Percentiles rank a stretch among this genome's conserved stretches.
Conservation (phyloP, 2,797 vertebrate species). For the Buphagus erythrorhynchus region DNA sequence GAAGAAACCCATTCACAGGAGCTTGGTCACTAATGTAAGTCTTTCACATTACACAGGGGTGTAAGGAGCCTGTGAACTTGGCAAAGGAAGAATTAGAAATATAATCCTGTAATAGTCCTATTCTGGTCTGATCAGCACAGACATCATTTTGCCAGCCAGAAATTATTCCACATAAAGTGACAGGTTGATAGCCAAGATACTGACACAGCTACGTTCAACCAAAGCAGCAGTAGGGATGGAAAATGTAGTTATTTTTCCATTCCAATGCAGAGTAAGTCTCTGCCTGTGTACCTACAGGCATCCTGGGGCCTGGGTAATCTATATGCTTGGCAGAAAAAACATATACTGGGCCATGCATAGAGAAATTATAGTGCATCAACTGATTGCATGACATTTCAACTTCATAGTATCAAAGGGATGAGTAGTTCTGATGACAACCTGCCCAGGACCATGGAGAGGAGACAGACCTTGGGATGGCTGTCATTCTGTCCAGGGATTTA, state of each 20-base stretch:
- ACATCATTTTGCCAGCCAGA: background rate
- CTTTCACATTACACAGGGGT: background rate
- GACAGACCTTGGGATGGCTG: background rate
- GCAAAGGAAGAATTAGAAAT: background rate
- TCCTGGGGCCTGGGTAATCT: background rate
- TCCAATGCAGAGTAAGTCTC: background rate
- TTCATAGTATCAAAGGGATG: background rate
- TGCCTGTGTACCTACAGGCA: background rate
- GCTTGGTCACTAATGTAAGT: slow-evolving; percentile 72
- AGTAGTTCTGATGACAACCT: background rate
- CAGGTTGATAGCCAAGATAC: background rate
- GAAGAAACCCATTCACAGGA: slow-evolving; percentile 73
- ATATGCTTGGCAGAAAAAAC: background rate
- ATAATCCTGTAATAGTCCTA: background rate
- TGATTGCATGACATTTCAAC: background rate
- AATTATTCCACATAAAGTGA: background rate
- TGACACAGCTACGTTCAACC: background rate
- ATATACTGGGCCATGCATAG: background rate
- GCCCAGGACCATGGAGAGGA: background rate
- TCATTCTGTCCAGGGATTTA: background rate
- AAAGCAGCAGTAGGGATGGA: background rate
- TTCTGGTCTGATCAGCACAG: background rate
- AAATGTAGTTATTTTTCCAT: background rate
- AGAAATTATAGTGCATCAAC: background rate
- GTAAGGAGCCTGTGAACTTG: background rate